A percentile compares a stretch with the other conserved stretches of the same genome.
These are phyloP conservation scores for Hydropsyche betteni DNA, from an alignment of 2,888 invertebrate species.

Conservation along the genomic window DNA sequence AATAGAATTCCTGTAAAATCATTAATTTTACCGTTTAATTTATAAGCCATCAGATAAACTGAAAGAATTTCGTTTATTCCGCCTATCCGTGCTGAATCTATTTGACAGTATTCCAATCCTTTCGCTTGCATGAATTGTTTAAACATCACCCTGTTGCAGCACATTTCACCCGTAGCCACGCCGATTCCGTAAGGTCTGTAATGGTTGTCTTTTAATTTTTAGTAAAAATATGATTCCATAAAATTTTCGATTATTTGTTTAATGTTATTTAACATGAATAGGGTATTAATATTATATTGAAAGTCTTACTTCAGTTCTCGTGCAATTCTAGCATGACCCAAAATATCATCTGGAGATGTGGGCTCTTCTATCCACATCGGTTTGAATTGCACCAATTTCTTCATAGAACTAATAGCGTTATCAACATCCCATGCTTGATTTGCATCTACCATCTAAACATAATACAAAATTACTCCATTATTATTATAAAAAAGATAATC, in stretches of 20 bases:
- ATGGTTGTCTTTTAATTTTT: background rate
- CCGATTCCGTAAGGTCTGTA: constrained; percentile 76
- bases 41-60: constrained; percentile 89
- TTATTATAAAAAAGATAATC: constrained; percentile 14
- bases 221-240: background rate
- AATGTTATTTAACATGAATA: no score
- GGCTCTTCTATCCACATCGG: constrained; percentile 93
- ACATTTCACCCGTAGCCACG: constrained; percentile 93
- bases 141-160: constrained; percentile 90
- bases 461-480: no score
- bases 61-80: constrained; percentile 88
- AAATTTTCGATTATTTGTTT: constrained; percentile 11
- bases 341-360: constrained; percentile 88
- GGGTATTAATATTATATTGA: no score
- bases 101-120: constrained; percentile 88
- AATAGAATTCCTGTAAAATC: background rate
- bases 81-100: constrained; percentile 88
- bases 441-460: constrained; percentile 82
- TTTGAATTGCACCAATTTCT: constrained; percentile 75
- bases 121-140: constrained; percentile 86
- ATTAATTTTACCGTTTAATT: constrained; percentile 72
- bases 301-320: constrained; percentile 67
- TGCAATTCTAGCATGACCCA: constrained; percentile 85
- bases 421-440: constrained; percentile 90
- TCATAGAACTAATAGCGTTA: constrained; percentile 89